These are phyloP conservation scores for Leiothrix lutea DNA, from an alignment of 2,113 vertebrate species.

Conservation along the genomic window DNA sequence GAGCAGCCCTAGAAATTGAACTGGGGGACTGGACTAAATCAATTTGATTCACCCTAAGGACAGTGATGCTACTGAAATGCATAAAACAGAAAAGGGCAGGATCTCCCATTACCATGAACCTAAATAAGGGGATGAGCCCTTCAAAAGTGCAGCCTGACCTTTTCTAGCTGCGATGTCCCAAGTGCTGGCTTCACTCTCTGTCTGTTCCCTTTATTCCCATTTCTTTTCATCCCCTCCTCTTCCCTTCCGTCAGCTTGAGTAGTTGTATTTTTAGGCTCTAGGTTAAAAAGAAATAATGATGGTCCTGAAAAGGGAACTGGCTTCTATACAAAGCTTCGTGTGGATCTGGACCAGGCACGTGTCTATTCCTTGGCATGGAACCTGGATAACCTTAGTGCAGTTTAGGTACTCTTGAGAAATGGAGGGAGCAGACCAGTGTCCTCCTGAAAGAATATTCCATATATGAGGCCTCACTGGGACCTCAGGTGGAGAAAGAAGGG, in stretches of 20 bases:
- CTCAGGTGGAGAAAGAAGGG: background rate
- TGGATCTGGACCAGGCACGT: background rate
- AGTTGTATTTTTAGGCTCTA: background rate
- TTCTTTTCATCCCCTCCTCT: background rate
- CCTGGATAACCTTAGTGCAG: background rate
- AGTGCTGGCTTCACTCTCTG: background rate
- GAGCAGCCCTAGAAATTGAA: conserved; percentile 48
- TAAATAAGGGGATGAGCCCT: background rate
- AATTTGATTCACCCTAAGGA: conserved; percentile 46
- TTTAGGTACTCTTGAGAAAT: background rate
- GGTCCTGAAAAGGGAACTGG: background rate
- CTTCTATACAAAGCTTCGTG: background rate
- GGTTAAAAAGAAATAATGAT: background rate
- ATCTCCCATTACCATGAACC: background rate
- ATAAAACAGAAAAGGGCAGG: background rate
- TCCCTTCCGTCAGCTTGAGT: background rate
- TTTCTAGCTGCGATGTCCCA: conserved; percentile 1
- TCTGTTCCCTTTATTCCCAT: background rate
- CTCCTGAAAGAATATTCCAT: background rate
- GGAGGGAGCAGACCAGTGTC: background rate
- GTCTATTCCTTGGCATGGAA: background rate
- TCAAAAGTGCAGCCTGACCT: conserved; percentile 19
- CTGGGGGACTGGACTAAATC: conserved; percentile 39
- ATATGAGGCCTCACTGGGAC: background rate
- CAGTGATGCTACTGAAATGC: conserved; percentile 22